Base-by-base conservation (phyloP, 2,888 invertebrate species). In the Polyommatus iphigenia region DNA sequence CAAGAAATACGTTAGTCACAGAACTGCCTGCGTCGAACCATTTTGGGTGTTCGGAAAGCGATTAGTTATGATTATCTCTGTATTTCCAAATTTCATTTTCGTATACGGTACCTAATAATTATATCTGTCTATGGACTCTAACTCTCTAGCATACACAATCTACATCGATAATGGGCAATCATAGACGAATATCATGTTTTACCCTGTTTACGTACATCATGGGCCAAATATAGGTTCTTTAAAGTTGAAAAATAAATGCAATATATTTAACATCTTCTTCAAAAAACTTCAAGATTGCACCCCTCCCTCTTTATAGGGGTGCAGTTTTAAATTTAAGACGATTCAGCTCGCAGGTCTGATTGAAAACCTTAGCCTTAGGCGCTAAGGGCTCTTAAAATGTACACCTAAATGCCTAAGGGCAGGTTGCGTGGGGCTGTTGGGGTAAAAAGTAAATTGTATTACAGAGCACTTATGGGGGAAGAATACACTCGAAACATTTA, bases 1-100 rank as follows among this genome's bases (percentile, higher is more conserved):
- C 99, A 88, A 98, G 99, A 94, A 99, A 99, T 54, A 99, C 99
- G 94, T 98, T 98, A 20, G 98, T 99, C 29, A 98, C 95, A 83
- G 97, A 96, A 85, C 98, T 98, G 79, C 98, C 98, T 0, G 99
- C 97, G 88, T 99, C 99, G 91, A 99, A 99, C 83, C 97, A 95
- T 82, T 99, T 96, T 2, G 97, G 97, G 85, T 96, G 95, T 75
- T 95, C 94, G 0, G 97, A 96, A 20, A 98, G 92, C 85, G 97
- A 96, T 82, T 98, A 94, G 87, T 97, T 98, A 88, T 96, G 90
- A 76, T 91, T 87, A 76, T 90, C 88, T 67, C 91, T 91, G 78
- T 89, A 36, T 36, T 36, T 36, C 36, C 0, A 36, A 36, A 6
- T 36, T 1, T 36, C 6, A 36, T 36, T 36, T 36, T 2, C 24